Conservation (phyloP, 2,888 invertebrate genomes). For the Tetragonula carbonaria region DNA sequence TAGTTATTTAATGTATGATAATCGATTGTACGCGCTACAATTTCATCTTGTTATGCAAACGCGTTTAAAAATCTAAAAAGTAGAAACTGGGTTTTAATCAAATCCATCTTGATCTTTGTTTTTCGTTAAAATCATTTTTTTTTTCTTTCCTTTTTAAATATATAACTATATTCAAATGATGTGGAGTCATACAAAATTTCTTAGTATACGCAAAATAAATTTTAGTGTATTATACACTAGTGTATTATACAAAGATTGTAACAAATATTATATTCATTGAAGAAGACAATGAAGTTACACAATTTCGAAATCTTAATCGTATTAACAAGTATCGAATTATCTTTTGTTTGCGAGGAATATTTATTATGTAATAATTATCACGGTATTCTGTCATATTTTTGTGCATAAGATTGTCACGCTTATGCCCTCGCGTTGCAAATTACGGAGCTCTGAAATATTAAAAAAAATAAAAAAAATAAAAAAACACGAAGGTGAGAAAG, state of each 20-base stretch:
- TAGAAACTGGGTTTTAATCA: background rate
- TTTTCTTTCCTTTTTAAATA: background rate
- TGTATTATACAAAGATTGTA: constrained; percentile 21
- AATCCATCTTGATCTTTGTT: background rate
- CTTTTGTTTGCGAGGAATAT: constrained; percentile 1
- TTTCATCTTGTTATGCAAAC: constrained; percentile 5
- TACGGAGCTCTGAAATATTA: constrained; percentile 5
- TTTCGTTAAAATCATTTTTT: background rate
- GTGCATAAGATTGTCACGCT: background rate
- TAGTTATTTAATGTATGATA: constrained; percentile 24
- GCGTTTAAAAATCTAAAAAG: background rate
- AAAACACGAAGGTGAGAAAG: constrained; percentile 5
- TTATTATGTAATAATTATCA: background rate
- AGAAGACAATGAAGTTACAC: constrained; percentile 42
- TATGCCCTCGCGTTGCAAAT: constrained; percentile 13
- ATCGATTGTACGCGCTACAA: constrained; percentile 3
- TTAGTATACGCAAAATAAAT: constrained; percentile 18
- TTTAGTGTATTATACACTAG: constrained; percentile 1
- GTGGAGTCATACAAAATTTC: constrained; percentile 33
- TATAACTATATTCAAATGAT: constrained; percentile 33
- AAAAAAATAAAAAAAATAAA: constrained; percentile 1
- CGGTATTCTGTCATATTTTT: constrained; percentile 1
- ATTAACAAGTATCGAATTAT: constrained; percentile 9
- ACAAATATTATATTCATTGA: constrained; percentile 57
- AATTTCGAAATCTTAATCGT: constrained; percentile 27